A percentile compares a stretch with the other conserved stretches of the same genome.
Evolutionary conservation across 2,888 invertebrate species (phyloP).

Genomic region (Coelinius sp.): DNA sequence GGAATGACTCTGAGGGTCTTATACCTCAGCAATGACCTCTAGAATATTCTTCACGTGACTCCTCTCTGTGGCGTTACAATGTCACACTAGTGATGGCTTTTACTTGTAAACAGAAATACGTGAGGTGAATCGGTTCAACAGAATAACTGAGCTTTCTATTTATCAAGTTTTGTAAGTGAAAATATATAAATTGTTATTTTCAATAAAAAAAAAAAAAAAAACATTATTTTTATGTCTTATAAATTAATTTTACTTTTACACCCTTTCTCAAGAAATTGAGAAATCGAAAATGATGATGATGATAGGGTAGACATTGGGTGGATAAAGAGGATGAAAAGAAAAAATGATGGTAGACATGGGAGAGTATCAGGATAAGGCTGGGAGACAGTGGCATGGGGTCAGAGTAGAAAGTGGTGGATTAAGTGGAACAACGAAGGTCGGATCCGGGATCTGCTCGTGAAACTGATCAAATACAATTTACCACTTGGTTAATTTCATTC

Average conservation of each 20-base stretch:
- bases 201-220: no score
- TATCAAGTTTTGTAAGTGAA: no score
- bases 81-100: not conserved
- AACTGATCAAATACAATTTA: not conserved
- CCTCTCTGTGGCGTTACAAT: not conserved
- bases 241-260: conserved; percentile 31
- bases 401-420: conserved; percentile 69
- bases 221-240: not conserved
- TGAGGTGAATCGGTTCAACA: conserved; percentile 3
- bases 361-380: conserved; percentile 37
- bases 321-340: conserved; percentile 61
- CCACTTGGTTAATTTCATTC: conserved; percentile 17
- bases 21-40: not conserved
- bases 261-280: conserved; percentile 23
- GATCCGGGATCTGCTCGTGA: conserved; percentile 64
- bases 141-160: not conserved
- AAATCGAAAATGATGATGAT: conserved; percentile 59
- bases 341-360: conserved; percentile 68
- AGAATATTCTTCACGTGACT: not conserved
- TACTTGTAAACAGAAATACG: conserved; percentile 9
- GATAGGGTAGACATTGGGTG: conserved; percentile 48
- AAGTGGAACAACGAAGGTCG: conserved; percentile 66
- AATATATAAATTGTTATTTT: no score
- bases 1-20: conserved; percentile 30
- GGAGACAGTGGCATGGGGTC: conserved; percentile 58